Evolutionary conservation across 92 coral and sea anemone species (phyloP).

Genomic region (Paragorgia papillata): DNA sequence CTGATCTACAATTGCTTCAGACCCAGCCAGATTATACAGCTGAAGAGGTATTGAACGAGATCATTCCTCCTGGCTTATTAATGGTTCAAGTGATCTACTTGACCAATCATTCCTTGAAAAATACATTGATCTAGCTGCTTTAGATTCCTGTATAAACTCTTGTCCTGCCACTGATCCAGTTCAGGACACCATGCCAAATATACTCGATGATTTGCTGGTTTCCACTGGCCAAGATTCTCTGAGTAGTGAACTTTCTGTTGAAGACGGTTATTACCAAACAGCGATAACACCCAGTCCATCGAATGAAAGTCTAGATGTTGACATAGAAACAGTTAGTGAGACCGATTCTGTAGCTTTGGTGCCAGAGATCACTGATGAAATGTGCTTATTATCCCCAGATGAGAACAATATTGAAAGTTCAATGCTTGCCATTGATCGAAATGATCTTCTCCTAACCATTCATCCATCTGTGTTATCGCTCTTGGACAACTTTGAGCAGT

Average conservation of each 20-base stretch:
- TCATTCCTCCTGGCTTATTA: neutral
- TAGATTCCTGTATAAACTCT: conserved; percentile 3
- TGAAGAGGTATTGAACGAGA: conserved; percentile 20
- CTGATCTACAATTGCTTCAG: conserved; percentile 2
- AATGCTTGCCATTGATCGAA: neutral
- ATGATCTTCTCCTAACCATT: neutral
- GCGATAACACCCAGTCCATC: neutral
- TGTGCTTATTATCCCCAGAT: neutral
- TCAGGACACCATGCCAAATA: neutral
- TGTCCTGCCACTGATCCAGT: neutral
- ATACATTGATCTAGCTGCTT: conserved; percentile 22
- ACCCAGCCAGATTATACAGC: neutral
- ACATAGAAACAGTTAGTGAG: neutral
- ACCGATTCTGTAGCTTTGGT: conserved; percentile 15
- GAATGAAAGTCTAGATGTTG: neutral
- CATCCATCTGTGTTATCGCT: conserved; percentile 5
- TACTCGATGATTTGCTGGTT: neutral
- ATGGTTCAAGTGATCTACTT: neutral
- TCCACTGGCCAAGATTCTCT: neutral
- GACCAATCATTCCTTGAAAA: conserved; percentile 26
- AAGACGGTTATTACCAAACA: neutral
- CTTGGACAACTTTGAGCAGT: conserved; percentile 14
- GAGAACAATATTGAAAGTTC: neutral
- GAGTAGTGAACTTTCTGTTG: neutral
- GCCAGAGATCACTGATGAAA: conserved; percentile 5